Base-by-base conservation (phyloP, 2,888 invertebrate genomes). In the Andrena camellia region DNA sequence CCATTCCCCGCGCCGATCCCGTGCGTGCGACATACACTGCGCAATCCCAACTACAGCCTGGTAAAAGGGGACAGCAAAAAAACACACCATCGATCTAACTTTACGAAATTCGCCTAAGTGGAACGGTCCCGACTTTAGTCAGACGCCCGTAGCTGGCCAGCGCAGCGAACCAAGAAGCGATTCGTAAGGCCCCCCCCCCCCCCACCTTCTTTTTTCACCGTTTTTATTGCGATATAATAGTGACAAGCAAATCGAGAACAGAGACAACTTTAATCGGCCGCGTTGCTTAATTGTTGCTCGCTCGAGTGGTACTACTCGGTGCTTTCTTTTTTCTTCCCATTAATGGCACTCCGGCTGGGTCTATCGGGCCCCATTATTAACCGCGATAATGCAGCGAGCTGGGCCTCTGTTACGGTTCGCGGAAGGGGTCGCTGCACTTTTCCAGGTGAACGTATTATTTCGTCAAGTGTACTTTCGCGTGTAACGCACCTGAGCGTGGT, bases 401-500 rank as follows among this genome's bases (percentile, higher is more conserved):
- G 67, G n/a, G 42, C 10, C 33, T 29, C 42, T 42, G 59, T 74
- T 29, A 60, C 66, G 66, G 35, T 60, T 59, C 63, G 67, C 69
- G 77, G 48, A 57, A 60, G 70, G 77, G 64, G 76, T 76, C 77
- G 78, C 67, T 67, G 81, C 73, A 73, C 81, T 79, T 80, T 74
- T 82, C 52, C 71, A 63, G 81, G 63, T 63, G 72, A 60, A 73
- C 72, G 71, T 71, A 66, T 54, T 60, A 77, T 78, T 78, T 86
- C 86, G 81, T 81, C 86, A 33, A 81, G 81, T 66, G 63, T 33
- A 59, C 80, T 50, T 50, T 63, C 78, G 74, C 54, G 63, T 26
- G 57, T 57, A 23, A 59, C 67, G 54, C 76, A 71, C 73, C 78
- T 67, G 80, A 29, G 60, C 54, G 78, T n/a, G 78, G 59, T 67